phyloP scores from a whole-genome alignment of 23 tunicate genomes.

The Halocynthia roretzi region DNA sequence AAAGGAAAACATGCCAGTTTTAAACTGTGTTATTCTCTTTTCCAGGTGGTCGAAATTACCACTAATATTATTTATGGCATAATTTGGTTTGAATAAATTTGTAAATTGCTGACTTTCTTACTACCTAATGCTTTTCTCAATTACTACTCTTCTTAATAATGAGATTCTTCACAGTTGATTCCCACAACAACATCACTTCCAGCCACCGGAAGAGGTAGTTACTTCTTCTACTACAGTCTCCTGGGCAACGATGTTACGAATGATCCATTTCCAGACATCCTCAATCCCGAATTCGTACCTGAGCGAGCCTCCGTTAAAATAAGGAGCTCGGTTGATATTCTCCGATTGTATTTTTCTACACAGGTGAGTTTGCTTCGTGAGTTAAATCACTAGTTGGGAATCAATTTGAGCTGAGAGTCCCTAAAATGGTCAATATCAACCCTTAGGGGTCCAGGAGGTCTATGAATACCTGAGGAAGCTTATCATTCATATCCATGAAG shows the following conservation, averaged over 20 bases:
- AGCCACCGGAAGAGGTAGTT: conserved; percentile 36
- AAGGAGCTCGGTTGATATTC: conserved; percentile 36
- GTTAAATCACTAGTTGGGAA: no score
- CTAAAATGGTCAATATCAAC: no score
- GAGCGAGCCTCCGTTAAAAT: conserved; percentile 92
- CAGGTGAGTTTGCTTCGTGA: neutral
- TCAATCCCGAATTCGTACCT: conserved; percentile 73
- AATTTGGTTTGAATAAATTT: no score
- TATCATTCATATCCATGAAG: no score
- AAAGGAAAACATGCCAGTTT: no score
- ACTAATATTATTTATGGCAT: no score
- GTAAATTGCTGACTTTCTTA: no score
- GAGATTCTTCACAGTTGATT: conserved; percentile 34
- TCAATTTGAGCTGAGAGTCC: no score
- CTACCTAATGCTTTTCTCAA: neutral
- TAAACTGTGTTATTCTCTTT: no score
- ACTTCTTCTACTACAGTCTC: conserved; percentile 80
- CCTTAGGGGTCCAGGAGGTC: no score
- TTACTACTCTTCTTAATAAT: neutral
- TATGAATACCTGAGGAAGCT: no score
- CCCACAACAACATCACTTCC: conserved; percentile 50
- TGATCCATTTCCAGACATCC: conserved; percentile 73
- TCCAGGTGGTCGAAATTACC: no score
- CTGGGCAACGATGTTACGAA: conserved; percentile 94
- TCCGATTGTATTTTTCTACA: conserved; percentile 41